These are phyloP conservation scores for Donacobius atricapilla DNA, from an alignment of 2,113 vertebrate genomes.

Conservation along the genomic window DNA sequence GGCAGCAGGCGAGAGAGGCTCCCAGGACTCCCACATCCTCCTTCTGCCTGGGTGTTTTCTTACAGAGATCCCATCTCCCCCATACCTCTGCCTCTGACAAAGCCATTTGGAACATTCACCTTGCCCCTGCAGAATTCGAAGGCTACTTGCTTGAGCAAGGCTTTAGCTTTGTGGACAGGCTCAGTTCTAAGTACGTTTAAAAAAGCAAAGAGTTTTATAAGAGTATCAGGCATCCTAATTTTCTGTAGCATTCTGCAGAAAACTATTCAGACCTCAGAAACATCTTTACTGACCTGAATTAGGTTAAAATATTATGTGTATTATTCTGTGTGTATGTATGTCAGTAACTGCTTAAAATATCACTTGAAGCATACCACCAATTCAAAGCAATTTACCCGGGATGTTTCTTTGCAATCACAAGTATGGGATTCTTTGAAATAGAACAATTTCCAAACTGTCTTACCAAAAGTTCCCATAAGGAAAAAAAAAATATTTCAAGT, in stretches of 20 bases:
- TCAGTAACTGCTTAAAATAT: background rate
- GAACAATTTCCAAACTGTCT: background rate
- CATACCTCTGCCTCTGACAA: background rate
- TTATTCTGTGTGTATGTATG: background rate
- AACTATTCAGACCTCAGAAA: background rate
- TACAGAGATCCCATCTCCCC: background rate
- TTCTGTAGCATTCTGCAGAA: background rate
- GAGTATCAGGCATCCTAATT: background rate
- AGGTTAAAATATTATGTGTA: background rate
- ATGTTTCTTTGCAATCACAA: background rate
- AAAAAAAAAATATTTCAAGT: background rate
- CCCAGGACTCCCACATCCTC: background rate
- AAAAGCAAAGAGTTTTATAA: background rate
- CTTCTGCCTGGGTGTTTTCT: slow-evolving; percentile 24
- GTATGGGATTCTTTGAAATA: background rate
- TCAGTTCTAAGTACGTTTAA: background rate
- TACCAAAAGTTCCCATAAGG: background rate
- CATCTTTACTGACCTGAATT: background rate
- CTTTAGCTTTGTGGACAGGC: background rate
- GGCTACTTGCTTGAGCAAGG: fast-evolving
- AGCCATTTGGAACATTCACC: background rate
- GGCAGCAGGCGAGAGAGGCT: background rate
- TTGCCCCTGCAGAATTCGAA: background rate
- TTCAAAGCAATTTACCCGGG: background rate
- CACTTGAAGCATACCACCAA: background rate